Base-by-base conservation (phyloP, 2,797 vertebrate species). In the Carduelis carduelis region DNA sequence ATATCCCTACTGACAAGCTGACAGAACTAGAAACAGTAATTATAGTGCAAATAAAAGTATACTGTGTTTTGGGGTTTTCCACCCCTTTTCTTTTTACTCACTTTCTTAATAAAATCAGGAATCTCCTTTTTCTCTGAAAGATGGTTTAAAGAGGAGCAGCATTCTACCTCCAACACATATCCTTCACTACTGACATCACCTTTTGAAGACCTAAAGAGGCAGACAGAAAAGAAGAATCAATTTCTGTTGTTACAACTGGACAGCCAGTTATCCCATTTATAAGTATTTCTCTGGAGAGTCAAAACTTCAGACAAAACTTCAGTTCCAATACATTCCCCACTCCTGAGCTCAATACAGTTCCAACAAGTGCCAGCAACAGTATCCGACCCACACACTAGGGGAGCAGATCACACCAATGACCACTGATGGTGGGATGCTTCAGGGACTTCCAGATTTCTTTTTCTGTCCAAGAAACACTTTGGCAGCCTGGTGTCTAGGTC, bases 101-200 rank as follows among this genome's bases (percentile, higher is more conserved):
- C 99, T 98, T 99, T 99, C 94, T 99, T 99, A 93, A 99, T 97
- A 93, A 99, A 99, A 95, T 99, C 99, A 83, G 99, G 98, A 97
- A 99, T 98, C 96, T 99, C 98, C 96, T 99, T 99, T 13, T 99
- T 96, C 93, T 98, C 98, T 89, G 98, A 98, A 96, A 98, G 97
- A 77, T 99, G 98, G 80, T 98, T 98, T 2, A 98, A 97, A 84
- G 98, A 98, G 92, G 99, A 98, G 94, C 98, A 99, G 83, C 98
- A 98, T 91, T 99, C 99, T 96, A 99, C 96, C 95, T 99, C 99
- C 82, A 99, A 98, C 82, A 98, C 93, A 97, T 98, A 98, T 18
- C 98, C 97, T 88, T 99, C 98, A 89, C 85, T 97, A 82, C 91
- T 95, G 37, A 97, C 27, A 49, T 98, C 99, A 89, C 95, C 97